Evolutionary conservation across 2,113 vertebrate species (phyloP).

Genomic region (Copsychus sechellarum): DNA sequence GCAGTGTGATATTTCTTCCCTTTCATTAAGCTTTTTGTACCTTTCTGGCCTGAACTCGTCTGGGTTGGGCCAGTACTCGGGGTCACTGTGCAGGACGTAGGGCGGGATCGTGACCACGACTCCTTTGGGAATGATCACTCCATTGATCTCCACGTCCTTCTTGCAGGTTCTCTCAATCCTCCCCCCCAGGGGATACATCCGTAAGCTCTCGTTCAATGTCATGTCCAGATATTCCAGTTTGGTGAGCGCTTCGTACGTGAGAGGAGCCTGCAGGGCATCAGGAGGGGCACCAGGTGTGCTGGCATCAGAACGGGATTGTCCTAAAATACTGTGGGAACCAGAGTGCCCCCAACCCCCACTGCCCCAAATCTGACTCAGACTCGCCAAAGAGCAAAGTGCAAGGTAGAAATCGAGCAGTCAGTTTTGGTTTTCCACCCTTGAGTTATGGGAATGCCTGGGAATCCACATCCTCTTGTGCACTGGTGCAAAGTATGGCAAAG

Average conservation of each 20-base stretch:
- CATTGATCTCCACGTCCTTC: constrained; percentile 76
- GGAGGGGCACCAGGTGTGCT: background rate
- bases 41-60: constrained; percentile 86
- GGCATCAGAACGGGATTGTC: background rate
- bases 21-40: constrained; percentile 49
- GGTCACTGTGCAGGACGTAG: constrained; percentile 60
- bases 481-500: background rate
- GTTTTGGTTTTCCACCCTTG: background rate
- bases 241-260: constrained; percentile 74
- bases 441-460: background rate
- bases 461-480: background rate
- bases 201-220: constrained; percentile 75
- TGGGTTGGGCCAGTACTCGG: constrained; percentile 78
- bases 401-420: background rate
- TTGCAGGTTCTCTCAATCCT: constrained; percentile 82
- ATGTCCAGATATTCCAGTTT: constrained; percentile 85
- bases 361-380: rapidly evolving
- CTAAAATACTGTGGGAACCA: background rate
- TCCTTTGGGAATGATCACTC: constrained; percentile 80
- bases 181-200: constrained; percentile 72
- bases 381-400: background rate
- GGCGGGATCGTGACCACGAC: constrained; percentile 68
- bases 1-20: background rate
- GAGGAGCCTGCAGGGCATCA: background rate
- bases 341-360: too few species aligned